Evolutionary conservation across 2,797 vertebrate species (phyloP), one percentile per base, ranked within the genome.

Genomic region (Pantherophis alleghaniensis): DNA sequence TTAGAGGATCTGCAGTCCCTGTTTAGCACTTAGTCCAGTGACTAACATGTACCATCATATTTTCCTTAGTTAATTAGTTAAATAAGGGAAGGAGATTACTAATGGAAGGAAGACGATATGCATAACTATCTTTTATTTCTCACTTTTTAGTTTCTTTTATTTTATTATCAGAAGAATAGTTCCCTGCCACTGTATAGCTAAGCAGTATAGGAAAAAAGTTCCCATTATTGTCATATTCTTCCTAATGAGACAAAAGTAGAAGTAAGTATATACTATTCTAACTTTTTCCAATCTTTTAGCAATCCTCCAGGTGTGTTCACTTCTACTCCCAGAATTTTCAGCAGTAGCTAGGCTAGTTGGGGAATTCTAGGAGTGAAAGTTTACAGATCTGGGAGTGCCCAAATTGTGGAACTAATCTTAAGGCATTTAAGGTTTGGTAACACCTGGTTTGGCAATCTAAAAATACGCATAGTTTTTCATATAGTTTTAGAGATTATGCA

Each of bases 1-100:
- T 96, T 96, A 96, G 92, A 94, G 93, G 95, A 96, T 96, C 96
- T 96, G 95, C 92, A 93, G 96, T 97, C 96, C 97, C 95, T 93
- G 59, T 95, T 97, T 94, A 97, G 95, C 94, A 92, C 94, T 87
- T 90, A 91, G 92, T 83, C 94, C 94, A 94, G 92, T 87, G 93
- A 7, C 57, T 61, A 91, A 96, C 94, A 93, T 57, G 37, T 37
- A 53, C 51, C 61, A 53, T 90, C 26, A 13, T 90, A n/a, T 47
- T 53, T 63, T 66, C 14, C 26, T 90, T 61, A 42, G 7, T 61
- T 90, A 66, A 69, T 90, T 69, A 53, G 26, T 28, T 10, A 55
- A 90, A 51, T 37, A 20, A 12, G 24, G 37, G 14, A 18, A 28
- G 26, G 28, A 51, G 0, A 51, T 28, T 53, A 42, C 16, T 47